Percentiles rank a stretch among this genome's conserved stretches.
Conservation (phyloP, 2,888 invertebrate species). For the Eulithis prunata region DNA sequence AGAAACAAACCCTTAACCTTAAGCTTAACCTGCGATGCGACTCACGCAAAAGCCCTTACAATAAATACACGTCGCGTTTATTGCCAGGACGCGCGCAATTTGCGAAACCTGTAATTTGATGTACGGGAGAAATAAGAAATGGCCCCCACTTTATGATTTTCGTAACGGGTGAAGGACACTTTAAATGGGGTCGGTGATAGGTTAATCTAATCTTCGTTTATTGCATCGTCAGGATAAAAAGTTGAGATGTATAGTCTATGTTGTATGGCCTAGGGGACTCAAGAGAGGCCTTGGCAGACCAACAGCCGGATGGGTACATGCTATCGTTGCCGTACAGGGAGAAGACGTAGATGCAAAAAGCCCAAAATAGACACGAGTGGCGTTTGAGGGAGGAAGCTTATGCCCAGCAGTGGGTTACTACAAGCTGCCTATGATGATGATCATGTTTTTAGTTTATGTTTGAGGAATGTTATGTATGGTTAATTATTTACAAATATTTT, state of each 20-base stretch:
- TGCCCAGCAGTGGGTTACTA: no score
- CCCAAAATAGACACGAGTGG: no score
- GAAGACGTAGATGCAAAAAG: no score
- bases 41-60: constrained; percentile 63
- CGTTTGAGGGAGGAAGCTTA: no score
- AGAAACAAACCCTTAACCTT: constrained; percentile 16
- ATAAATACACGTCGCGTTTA: constrained; percentile 70
- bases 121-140: constrained; percentile 54
- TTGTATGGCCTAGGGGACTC: no score
- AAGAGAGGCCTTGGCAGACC: no score
- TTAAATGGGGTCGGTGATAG: neutral
- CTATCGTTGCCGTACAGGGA: no score
- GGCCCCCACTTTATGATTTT: constrained; percentile 10
- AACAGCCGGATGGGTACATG: no score
- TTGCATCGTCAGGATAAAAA: neutral
- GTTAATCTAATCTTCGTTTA: neutral
- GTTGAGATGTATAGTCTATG: neutral
- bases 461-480: no score
- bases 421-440: no score
- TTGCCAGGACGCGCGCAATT: constrained; percentile 63
- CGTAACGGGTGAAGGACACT: constrained; percentile 5
- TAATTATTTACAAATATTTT: no score
- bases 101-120: constrained; percentile 76
- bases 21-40: constrained; percentile 44
- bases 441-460: no score